Conservation (phyloP, 1,140 invertebrate genomes). For the Ruditapes philippinarum region DNA sequence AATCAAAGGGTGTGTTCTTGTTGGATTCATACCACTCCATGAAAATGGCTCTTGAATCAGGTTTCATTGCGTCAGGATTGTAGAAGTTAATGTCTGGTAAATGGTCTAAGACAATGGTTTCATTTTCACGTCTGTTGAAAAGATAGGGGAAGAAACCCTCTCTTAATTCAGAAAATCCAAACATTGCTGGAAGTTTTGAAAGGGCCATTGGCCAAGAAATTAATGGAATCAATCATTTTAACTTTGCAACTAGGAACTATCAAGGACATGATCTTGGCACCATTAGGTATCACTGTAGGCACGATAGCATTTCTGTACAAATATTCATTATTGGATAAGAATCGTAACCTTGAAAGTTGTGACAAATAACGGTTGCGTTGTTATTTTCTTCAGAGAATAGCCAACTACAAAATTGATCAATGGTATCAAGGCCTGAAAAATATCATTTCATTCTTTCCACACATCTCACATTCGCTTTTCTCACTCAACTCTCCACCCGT, state of each 20-base stretch:
- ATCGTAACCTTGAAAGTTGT: conserved; percentile 48
- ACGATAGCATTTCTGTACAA: conserved; percentile 12
- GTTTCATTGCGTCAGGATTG: too few relatives aligned
- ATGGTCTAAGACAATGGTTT: too few relatives aligned
- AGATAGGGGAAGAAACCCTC: too few relatives aligned
- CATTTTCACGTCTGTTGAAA: too few relatives aligned
- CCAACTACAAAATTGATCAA: conserved; percentile 21
- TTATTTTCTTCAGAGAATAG: conserved; percentile 39
- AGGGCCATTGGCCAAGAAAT: too few relatives aligned
- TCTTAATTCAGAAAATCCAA: too few relatives aligned
- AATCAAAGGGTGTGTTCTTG: not conserved
- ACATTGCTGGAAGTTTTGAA: too few relatives aligned
- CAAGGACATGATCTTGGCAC: conserved; percentile 27
- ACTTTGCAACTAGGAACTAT: conserved; percentile 13
- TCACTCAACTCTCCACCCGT: not conserved
- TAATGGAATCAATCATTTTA: not conserved
- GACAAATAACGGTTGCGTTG: conserved; percentile 6
- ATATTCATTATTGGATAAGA: conserved; percentile 23
- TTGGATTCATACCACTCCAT: not conserved
- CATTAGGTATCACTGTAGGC: not conserved
- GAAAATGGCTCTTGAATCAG: too few relatives aligned
- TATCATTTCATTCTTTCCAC: not conserved
- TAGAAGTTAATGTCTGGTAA: too few relatives aligned
- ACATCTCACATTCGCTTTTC: not conserved
- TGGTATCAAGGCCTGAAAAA: not conserved